Percentiles rank a stretch among this genome's conserved stretches.
These are phyloP conservation scores for Aldrovandia affinis DNA, from an alignment of 2,797 vertebrate genomes.

Conservation along the genomic window DNA sequence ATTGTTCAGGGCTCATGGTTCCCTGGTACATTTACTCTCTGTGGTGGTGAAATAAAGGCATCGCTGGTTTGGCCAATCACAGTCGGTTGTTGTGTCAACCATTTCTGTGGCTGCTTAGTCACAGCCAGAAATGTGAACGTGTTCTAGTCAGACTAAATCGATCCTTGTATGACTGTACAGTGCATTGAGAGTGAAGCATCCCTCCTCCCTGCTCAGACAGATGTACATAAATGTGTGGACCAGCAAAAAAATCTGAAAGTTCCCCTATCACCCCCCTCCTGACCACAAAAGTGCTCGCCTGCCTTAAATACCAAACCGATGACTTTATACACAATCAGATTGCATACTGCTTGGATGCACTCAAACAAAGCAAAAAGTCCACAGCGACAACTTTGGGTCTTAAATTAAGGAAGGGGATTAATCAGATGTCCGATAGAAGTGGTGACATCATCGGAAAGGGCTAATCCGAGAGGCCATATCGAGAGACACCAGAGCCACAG, in stretches of 20 bases:
- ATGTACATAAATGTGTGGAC: constrained; percentile 50
- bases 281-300: neutral
- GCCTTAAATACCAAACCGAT: constrained; percentile 42
- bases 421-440: constrained; percentile 61
- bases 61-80: too few species aligned
- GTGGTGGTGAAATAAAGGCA: neutral
- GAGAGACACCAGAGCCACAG: too few species aligned
- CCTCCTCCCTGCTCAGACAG: neutral
- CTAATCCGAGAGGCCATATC: constrained; percentile 51
- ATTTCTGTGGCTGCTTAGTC: neutral
- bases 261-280: constrained; percentile 30
- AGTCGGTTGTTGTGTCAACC: too few species aligned
- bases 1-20: too few species aligned
- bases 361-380: constrained; percentile 66
- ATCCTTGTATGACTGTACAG: constrained; percentile 31
- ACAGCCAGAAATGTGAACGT: constrained; percentile 64
- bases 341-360: constrained; percentile 70
- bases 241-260: constrained; percentile 60
- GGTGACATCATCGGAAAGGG: constrained; percentile 64
- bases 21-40: too few species aligned
- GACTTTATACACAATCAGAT: constrained; percentile 73
- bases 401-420: constrained; percentile 68
- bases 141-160: constrained; percentile 77
- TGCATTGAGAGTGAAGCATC: neutral
- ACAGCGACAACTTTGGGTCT: constrained; percentile 61